These are phyloP conservation scores for Chaetoderma sp. DNA, from an alignment of 2,888 invertebrate species.

Conservation along the genomic window DNA sequence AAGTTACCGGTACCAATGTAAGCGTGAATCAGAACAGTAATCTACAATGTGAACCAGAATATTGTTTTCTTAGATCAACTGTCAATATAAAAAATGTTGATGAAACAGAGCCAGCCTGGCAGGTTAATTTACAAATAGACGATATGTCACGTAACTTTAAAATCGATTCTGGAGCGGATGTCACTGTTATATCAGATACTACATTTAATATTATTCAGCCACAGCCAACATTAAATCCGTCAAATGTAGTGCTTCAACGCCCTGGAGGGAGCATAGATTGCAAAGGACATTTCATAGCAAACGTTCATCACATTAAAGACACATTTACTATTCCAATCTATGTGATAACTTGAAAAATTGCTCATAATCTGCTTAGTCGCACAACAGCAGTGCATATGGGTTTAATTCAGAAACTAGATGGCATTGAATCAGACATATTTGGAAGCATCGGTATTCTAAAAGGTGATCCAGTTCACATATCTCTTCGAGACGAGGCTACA, in stretches of 20 bases:
- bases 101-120: slow-evolving; percentile 10
- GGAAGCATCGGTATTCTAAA: slow-evolving; percentile 10
- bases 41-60: background rate
- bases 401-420: slow-evolving; percentile 1
- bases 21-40: background rate
- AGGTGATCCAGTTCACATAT: slow-evolving; percentile 4
- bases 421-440: slow-evolving; percentile 8
- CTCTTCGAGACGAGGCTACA: slow-evolving; percentile 9
- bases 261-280: slow-evolving; percentile 1
- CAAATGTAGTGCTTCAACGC: background rate
- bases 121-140: slow-evolving; percentile 1
- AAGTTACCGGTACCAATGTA: background rate
- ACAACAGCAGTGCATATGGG: background rate
- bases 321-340: background rate
- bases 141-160: background rate
- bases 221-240: background rate
- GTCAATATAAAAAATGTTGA: slow-evolving; percentile 7
- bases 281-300: slow-evolving; percentile 2
- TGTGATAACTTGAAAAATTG: background rate
- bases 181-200: background rate
- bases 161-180: slow-evolving; percentile 22
- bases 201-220: slow-evolving; percentile 7
- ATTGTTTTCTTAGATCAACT: slow-evolving; percentile 15
- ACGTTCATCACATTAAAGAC: background rate
- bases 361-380: slow-evolving; percentile 7